Base-by-base conservation (phyloP, 2,113 vertebrate species). In the Agapornis roseicollis region DNA sequence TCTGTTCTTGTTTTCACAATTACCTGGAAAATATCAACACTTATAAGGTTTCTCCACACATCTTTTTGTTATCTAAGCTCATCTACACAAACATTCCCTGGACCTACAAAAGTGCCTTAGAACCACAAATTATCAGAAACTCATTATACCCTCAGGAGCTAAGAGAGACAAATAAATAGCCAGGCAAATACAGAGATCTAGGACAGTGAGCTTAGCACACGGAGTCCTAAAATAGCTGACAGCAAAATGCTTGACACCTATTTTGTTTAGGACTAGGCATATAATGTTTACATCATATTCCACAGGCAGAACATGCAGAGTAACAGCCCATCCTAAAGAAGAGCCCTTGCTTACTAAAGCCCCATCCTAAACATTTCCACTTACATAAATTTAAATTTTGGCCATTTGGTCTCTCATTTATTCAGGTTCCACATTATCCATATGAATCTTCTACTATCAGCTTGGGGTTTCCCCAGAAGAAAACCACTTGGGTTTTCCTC, bases 1-100 rank as follows among this genome's bases (percentile, higher is more conserved):
- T 99, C 99, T 68, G 99, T 99, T 93, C 99, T 98, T 93, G 99
- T 99, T 97, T 99, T 99, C 98, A 99, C 99, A 95, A 99, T 99
- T 97, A 99, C 99, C 99, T 99, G 97, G 18, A 97, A 97, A 91
- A 95, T 5, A 85, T 56, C 49, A 94, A 87, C 17, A 88, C 5
- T 35, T 33, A 49, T 68, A 71, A 94, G 52, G 42, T 66, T 94
- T 92, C 79, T 90, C 72, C 60, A 83, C 23, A 74, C 11, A 68
- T n/a, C 84, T 52, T 33, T 7, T 33, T 76, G n/a, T 80, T 61
- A 41, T 37, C 66, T 60, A 89, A 90, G 61, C 7, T 94, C 68
- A 83, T 65, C 41, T 58, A 6, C 17, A 27, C 20, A 80, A 85
- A 47, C 71, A 68, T 41, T 14, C 55, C 47, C 35, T 77, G 39